These are phyloP conservation scores for Oryzias woworae DNA, from an alignment of 2,113 vertebrate genomes.

Conservation along the genomic window DNA sequence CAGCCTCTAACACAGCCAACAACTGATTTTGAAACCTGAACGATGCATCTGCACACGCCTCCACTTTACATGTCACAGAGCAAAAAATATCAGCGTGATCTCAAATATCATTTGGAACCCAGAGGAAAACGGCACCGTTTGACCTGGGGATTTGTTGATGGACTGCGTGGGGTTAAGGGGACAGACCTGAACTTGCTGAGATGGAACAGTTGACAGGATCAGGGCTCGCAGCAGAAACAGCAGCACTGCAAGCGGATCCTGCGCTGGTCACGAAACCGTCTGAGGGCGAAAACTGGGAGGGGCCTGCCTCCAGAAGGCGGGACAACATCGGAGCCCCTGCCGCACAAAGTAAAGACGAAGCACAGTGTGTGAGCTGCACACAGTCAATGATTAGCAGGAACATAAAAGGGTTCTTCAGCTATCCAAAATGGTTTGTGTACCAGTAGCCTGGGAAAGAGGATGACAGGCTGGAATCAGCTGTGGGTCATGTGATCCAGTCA, in stretches of 20 bases:
- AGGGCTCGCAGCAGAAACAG: slow-evolving; percentile 79
- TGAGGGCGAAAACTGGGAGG: slow-evolving; percentile 88
- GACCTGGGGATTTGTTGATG: not conserved
- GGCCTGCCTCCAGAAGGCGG: slow-evolving; percentile 95
- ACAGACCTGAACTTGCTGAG: slow-evolving; percentile 62
- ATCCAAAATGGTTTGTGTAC: slow-evolving; percentile 30
- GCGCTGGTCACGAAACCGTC: slow-evolving; percentile 80
- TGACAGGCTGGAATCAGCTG: slow-evolving; percentile 82
- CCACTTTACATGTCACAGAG: too few relatives aligned
- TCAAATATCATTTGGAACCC: too few relatives aligned
- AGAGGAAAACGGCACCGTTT: too few relatives aligned
- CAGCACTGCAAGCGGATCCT: slow-evolving; percentile 60
- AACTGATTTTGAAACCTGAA: not conserved
- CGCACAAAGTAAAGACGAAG: slow-evolving; percentile 18
- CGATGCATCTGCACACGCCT: too few relatives aligned
- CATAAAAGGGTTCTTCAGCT: too few relatives aligned
- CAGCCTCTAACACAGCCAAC: slow-evolving; percentile 40
- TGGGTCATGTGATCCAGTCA: slow-evolving; percentile 83
- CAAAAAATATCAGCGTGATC: too few relatives aligned
- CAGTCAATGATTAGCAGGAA: too few relatives aligned
- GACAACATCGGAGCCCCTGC: slow-evolving; percentile 96
- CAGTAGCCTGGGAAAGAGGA: slow-evolving; percentile 86
- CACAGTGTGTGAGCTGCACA: not conserved
- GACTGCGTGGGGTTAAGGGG: not conserved
- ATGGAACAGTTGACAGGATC: slow-evolving; percentile 68